phyloP scores from a whole-genome alignment of 2,888 invertebrate species.

The Synanthedon formicaeformis region DNA sequence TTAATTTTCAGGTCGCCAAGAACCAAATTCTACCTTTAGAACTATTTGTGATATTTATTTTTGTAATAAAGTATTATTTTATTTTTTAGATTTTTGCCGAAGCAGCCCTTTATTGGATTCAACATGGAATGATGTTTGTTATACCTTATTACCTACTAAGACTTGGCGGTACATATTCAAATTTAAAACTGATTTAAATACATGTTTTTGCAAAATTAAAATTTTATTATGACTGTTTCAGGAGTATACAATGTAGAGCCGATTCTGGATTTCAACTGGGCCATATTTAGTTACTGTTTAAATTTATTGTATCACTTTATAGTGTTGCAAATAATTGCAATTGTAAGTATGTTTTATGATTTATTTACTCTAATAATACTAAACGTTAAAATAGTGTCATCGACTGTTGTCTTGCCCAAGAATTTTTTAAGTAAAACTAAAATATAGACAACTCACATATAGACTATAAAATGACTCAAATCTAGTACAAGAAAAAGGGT shows the following conservation, averaged over 20 bases:
- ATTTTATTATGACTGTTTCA: conserved; percentile 42
- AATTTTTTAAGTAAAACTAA: too few species aligned
- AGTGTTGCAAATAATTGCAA: conserved; percentile 77
- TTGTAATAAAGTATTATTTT: conserved; percentile 1
- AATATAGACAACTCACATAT: too few species aligned
- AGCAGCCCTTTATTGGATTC: conserved; percentile 93
- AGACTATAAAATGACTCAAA: too few species aligned
- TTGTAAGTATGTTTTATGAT: conserved; percentile 59
- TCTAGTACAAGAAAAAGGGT: too few species aligned
- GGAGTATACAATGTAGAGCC: conserved; percentile 87
- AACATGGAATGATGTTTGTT: conserved; percentile 94
- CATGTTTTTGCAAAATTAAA: background rate
- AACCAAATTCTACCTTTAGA: too few species aligned
- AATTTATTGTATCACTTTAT: conserved; percentile 88
- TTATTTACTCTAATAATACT: too few species aligned
- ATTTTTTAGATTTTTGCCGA: conserved; percentile 85
- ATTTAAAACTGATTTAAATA: background rate
- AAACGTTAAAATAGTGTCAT: too few species aligned
- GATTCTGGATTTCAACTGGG: conserved; percentile 82
- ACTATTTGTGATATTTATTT: too few species aligned
- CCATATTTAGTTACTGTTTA: conserved; percentile 80
- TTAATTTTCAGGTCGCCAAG: too few species aligned
- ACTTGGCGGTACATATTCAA: conserved; percentile 79
- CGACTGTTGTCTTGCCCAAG: too few species aligned
- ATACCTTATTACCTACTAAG: conserved; percentile 93